Conservation (phyloP, 2,113 vertebrate species). For the Pionites leucogaster region DNA sequence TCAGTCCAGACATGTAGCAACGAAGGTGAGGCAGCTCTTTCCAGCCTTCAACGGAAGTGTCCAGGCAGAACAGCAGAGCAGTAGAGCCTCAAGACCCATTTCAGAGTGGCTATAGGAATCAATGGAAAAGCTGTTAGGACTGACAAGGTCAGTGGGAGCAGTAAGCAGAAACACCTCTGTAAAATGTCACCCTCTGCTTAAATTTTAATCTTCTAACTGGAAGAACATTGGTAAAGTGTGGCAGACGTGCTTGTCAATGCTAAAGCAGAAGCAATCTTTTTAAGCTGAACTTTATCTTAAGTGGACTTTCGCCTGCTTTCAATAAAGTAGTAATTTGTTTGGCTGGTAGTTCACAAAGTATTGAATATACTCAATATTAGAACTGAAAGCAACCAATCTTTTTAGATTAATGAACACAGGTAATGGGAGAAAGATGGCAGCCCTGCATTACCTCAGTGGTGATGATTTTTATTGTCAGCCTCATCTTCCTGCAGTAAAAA, state of each 20-base stretch:
- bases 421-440: neutral
- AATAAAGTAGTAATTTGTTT: neutral
- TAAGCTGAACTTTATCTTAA: neutral
- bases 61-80: neutral
- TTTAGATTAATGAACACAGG: neutral
- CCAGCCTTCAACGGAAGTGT: neutral
- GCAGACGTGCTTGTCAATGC: neutral
- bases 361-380: neutral
- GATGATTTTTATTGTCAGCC: neutral
- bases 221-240: neutral
- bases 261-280: neutral
- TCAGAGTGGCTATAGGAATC: neutral
- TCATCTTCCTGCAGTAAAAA: neutral
- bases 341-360: neutral
- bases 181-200: constrained; percentile 5
- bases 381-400: neutral
- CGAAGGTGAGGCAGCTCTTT: neutral
- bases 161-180: neutral
- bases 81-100: neutral
- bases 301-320: neutral
- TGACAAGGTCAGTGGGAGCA: neutral
- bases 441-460: neutral
- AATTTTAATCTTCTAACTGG: neutral
- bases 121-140: neutral
- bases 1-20: neutral